A percentile compares a stretch with the other conserved stretches of the same genome.
phyloP scores from a whole-genome alignment of 2,797 vertebrate species.

The Coracias cyanogaster region DNA sequence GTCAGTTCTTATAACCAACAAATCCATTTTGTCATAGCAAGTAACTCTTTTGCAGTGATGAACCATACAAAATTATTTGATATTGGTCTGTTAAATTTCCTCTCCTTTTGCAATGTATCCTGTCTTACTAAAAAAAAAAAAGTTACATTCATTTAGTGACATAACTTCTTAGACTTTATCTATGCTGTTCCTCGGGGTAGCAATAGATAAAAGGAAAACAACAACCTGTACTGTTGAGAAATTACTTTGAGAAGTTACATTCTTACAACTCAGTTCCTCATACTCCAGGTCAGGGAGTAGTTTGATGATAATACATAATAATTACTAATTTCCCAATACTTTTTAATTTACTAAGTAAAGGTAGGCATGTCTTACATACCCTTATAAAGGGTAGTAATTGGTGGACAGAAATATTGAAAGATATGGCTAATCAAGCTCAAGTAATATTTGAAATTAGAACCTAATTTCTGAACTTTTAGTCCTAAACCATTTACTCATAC shows the following conservation, averaged over 20 bases:
- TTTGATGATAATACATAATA: background rate
- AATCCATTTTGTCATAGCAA: constrained; percentile 47
- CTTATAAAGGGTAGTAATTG: background rate
- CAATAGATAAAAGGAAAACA: background rate
- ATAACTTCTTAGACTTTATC: background rate
- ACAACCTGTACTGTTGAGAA: background rate
- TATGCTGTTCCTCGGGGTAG: background rate
- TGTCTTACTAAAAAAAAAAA: background rate
- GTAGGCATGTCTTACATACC: background rate
- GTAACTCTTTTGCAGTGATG: constrained; percentile 13
- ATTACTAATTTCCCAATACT: background rate
- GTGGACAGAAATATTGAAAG: background rate
- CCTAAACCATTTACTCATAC: background rate
- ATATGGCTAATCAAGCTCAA: background rate
- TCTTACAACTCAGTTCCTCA: background rate
- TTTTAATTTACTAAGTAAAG: background rate
- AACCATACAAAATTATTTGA: constrained; percentile 28
- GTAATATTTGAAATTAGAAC: background rate
- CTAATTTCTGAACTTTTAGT: background rate
- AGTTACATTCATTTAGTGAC: background rate
- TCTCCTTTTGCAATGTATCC: background rate
- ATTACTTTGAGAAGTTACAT: background rate
- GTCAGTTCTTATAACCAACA: constrained; percentile 58
- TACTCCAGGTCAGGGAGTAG: background rate
- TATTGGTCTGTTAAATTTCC: background rate